Evolutionary conservation across 2,888 invertebrate genomes (phyloP).

Genomic region (Andrena flavipes): DNA sequence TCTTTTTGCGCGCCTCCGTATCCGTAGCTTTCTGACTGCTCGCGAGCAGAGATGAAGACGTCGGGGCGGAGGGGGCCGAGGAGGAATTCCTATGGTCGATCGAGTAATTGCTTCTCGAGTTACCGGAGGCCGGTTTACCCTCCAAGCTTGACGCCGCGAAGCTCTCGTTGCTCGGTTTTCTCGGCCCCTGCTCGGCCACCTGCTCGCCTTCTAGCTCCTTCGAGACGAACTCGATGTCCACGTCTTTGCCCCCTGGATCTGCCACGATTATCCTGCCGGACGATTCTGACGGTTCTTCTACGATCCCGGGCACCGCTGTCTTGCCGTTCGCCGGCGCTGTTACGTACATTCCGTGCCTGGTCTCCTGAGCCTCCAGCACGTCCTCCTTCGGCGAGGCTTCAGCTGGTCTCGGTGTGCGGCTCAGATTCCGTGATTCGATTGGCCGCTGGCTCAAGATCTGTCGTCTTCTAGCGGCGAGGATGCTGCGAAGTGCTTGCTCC

Average conservation of each 20-base stretch:
- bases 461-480: slow-evolving; percentile 88
- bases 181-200: slow-evolving; percentile 25
- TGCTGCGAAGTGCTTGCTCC: slow-evolving; percentile 78
- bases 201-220: slow-evolving; percentile 11
- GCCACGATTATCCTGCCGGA: neutral
- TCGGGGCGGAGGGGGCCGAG: slow-evolving; percentile 13
- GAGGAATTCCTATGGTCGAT: slow-evolving; percentile 26
- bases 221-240: slow-evolving; percentile 19
- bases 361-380: slow-evolving; percentile 78
- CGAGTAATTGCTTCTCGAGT: slow-evolving; percentile 40
- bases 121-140: slow-evolving; percentile 27
- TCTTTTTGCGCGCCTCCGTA: slow-evolving; percentile 85
- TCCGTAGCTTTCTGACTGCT: slow-evolving; percentile 79
- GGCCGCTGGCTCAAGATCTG: slow-evolving; percentile 87
- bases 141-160: slow-evolving; percentile 38
- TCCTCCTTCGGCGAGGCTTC: slow-evolving; percentile 63
- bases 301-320: slow-evolving; percentile 19
- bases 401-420: slow-evolving; percentile 51
- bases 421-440: slow-evolving; percentile 62
- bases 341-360: slow-evolving; percentile 77
- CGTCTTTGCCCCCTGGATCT: slow-evolving; percentile 7
- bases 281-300: slow-evolving; percentile 40
- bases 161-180: slow-evolving; percentile 30
- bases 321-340: slow-evolving; percentile 54
- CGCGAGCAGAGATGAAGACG: slow-evolving; percentile 5